Percentiles rank a stretch among this genome's conserved stretches.
Evolutionary conservation across 2,888 invertebrate genomes (phyloP).

Genomic region (Crocallis elinguaria): DNA sequence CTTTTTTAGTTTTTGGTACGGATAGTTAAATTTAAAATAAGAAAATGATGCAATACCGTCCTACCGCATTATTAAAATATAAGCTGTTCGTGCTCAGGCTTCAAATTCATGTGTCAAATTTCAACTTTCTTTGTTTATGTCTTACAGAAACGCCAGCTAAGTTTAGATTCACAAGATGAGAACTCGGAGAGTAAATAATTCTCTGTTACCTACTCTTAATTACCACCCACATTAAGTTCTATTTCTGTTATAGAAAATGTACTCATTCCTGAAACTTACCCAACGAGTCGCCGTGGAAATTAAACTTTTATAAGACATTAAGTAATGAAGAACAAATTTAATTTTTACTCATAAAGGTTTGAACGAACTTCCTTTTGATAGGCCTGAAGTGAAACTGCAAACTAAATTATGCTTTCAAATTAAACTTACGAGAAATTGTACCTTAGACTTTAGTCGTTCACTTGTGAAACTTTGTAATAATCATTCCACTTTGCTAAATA

Average conservation of each 20-base stretch:
- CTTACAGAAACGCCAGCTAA: neutral
- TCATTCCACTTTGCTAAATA: slow-evolving; percentile 5
- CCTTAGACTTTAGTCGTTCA: slow-evolving; percentile 16
- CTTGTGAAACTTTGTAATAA: slow-evolving; percentile 13
- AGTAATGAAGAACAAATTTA: slow-evolving; percentile 50
- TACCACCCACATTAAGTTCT: slow-evolving; percentile 3
- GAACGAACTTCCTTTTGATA: slow-evolving; percentile 50
- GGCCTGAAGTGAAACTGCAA: slow-evolving; percentile 47
- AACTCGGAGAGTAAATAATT: neutral
- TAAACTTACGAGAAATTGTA: slow-evolving; percentile 29
- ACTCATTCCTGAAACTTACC: slow-evolving; percentile 18
- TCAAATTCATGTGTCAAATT: no score
- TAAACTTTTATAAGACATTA: slow-evolving; percentile 53
- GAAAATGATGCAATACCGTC: no score
- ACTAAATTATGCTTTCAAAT: slow-evolving; percentile 53
- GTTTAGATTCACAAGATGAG: no score
- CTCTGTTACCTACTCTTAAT: neutral
- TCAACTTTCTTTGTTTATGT: neutral
- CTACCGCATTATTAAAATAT: no score
- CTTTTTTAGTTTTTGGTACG: no score
- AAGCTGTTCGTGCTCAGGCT: no score
- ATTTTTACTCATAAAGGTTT: slow-evolving; percentile 57
- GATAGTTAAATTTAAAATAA: no score
- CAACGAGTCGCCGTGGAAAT: slow-evolving; percentile 33
- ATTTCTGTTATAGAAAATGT: slow-evolving; percentile 22